These are phyloP conservation scores for Diploptera punctata DNA, from an alignment of 2,888 invertebrate genomes.

Conservation along the genomic window DNA sequence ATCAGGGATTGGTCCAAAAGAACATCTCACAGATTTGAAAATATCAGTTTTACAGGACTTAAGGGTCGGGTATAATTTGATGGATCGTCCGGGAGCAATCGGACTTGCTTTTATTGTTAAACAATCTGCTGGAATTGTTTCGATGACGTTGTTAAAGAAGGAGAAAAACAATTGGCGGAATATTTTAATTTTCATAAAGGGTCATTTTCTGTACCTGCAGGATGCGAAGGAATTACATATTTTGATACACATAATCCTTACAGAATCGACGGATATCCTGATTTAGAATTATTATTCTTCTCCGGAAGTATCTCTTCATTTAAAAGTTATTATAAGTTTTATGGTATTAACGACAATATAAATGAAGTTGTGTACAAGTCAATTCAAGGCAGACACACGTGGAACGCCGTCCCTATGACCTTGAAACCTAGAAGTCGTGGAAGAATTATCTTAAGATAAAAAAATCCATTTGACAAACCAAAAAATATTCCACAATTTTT, in stretches of 20 bases:
- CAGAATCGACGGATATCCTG: conserved; percentile 37
- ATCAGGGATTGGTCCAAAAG: conserved; percentile 66
- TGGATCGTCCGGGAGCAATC: too few species aligned
- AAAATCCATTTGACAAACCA: conserved; percentile 75
- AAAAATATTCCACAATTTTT: conserved; percentile 78
- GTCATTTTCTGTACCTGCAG: conserved; percentile 77
- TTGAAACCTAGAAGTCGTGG: conserved; percentile 74
- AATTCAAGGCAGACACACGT: too few species aligned
- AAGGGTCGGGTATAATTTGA: too few species aligned
- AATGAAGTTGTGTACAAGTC: too few species aligned
- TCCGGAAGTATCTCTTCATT: not conserved
- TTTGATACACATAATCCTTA: conserved; percentile 68
- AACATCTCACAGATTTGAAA: conserved; percentile 62
- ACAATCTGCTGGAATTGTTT: too few species aligned
- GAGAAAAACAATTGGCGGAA: too few species aligned
- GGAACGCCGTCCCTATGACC: too few species aligned
- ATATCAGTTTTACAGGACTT: conserved; percentile 71
- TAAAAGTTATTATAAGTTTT: conserved; percentile 46
- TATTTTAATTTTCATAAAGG: conserved; percentile 68
- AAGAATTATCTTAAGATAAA: conserved; percentile 67
- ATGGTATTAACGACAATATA: conserved; percentile 52
- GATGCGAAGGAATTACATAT: conserved; percentile 80
- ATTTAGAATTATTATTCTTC: not conserved
- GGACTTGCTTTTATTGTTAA: too few species aligned
- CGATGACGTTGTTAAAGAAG: too few species aligned